Percentiles rank a stretch among this genome's conserved stretches.
Evolutionary conservation across 2,113 vertebrate species (phyloP).

Genomic region (Melierax canorus): DNA sequence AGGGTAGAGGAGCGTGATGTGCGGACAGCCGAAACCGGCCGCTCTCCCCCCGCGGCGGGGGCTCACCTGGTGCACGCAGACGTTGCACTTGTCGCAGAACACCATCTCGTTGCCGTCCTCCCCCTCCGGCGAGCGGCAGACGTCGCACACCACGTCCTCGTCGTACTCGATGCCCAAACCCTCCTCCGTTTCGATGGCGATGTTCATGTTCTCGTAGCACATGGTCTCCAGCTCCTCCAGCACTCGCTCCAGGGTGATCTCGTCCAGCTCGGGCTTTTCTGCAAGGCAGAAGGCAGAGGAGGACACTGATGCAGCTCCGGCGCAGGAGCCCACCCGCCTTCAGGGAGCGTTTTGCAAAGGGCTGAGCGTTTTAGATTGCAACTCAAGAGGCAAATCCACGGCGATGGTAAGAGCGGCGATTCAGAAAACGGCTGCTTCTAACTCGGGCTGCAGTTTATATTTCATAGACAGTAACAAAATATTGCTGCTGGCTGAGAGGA

Average conservation of each 20-base stretch:
- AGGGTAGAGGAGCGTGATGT: accelerated
- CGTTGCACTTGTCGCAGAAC: constrained; percentile 97
- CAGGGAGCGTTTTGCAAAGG: not conserved
- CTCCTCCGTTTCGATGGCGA: constrained; percentile 92
- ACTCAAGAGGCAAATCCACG: not conserved
- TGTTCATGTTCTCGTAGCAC: constrained; percentile 91
- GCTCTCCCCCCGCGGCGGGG: no score
- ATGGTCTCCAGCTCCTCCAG: constrained; percentile 89
- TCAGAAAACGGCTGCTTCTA: not conserved
- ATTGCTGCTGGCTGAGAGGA: constrained; percentile 40
- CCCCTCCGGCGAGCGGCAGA: constrained; percentile 93
- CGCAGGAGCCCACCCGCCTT: not conserved
- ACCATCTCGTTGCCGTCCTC: constrained; percentile 99
- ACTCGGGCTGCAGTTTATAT: not conserved
- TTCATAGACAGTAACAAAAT: constrained; percentile 30
- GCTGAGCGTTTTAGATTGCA: not conserved
- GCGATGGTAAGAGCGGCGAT: not conserved
- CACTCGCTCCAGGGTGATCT: constrained; percentile 90
- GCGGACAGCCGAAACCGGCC: not conserved
- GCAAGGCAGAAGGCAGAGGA: not conserved
- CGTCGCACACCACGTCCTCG: constrained; percentile 95
- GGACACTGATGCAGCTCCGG: accelerated
- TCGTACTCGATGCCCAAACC: constrained; percentile 97
- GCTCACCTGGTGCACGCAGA: constrained; percentile 95
- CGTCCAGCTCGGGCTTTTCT: constrained; percentile 89